These are phyloP conservation scores for Trematomus loennbergii DNA, from an alignment of 2,113 vertebrate species.

Conservation along the genomic window DNA sequence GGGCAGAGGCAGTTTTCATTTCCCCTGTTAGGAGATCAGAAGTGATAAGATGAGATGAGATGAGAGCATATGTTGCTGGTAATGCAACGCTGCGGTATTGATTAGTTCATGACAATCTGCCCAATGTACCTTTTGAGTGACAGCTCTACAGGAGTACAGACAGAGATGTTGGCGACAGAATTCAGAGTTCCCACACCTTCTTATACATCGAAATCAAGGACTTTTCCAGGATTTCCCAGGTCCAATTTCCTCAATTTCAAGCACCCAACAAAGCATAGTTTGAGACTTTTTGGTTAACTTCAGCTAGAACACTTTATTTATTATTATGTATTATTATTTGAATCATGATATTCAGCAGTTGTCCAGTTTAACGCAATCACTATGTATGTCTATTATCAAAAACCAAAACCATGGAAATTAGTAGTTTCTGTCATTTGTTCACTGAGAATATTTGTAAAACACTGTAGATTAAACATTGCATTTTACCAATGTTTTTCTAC, in stretches of 20 bases:
- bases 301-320: too few relatives aligned
- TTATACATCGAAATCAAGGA: too few relatives aligned
- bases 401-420: neutral
- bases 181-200: too few relatives aligned
- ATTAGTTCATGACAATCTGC: slow-evolving; percentile 18
- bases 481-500: neutral
- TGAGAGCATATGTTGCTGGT: slow-evolving; percentile 17
- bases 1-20: slow-evolving; percentile 53
- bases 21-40: slow-evolving; percentile 43
- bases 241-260: too few relatives aligned
- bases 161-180: neutral
- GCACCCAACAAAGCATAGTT: too few relatives aligned
- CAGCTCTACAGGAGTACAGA: neutral
- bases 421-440: neutral
- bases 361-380: too few relatives aligned
- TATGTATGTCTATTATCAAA: too few relatives aligned
- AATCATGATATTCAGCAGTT: too few relatives aligned
- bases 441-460: neutral
- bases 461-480: too few relatives aligned
- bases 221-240: too few relatives aligned
- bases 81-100: slow-evolving; percentile 5
- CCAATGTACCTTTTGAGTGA: neutral
- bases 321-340: too few relatives aligned
- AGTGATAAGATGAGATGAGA: slow-evolving; percentile 15
- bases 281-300: too few relatives aligned